Base-by-base conservation (phyloP, 2,113 vertebrate species). In the Bufo bufo region DNA sequence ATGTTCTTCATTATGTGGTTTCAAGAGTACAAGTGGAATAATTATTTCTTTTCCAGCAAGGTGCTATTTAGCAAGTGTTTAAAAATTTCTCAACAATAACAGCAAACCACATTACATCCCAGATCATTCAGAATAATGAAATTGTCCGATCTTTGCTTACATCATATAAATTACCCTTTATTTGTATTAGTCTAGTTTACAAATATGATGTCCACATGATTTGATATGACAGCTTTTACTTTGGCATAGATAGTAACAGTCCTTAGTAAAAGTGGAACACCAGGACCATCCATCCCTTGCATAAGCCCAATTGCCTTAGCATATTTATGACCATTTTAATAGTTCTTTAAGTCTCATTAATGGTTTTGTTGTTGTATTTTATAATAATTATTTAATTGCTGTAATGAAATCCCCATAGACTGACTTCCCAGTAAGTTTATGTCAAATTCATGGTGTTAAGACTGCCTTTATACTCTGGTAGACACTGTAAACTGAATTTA, bases 1-100 rank as follows among this genome's bases (percentile, higher is more conserved):
- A n/a, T 83, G 81, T 66, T 83, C 52, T 66, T 83, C 45, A 82
- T 83, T 69, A 83, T 83, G 81, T 83, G 81, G 81, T 83, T 83
- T 83, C 81, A n/a, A 82, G 80, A 82, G 4, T 82, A 83, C 81
- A 69, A 66, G 81, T 83, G 49, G 81, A 83, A 83, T 66, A 83
- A 66, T 83, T 66, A 83, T 83, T 83, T 69, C 52, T 83, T 50
- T 23, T 83, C 61, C 81, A 83, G 81, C 61, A 83, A 83, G 61
- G 81, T 83, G 81, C 56, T 81, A 61, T 61, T 61, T 61, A 81
- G 79, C 79, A 81, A 81, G 79, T 81, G 79, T 61, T 33, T 81
- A 81, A 43, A 83, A 50, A 23, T 45, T 4, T 45, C 63, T 33
- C 33, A 79, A 56, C 50, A 79, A 82, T 83, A 69, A 61, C 79